These are phyloP conservation scores for Strix uralensis DNA, from an alignment of 2,113 vertebrate genomes.

Conservation along the genomic window DNA sequence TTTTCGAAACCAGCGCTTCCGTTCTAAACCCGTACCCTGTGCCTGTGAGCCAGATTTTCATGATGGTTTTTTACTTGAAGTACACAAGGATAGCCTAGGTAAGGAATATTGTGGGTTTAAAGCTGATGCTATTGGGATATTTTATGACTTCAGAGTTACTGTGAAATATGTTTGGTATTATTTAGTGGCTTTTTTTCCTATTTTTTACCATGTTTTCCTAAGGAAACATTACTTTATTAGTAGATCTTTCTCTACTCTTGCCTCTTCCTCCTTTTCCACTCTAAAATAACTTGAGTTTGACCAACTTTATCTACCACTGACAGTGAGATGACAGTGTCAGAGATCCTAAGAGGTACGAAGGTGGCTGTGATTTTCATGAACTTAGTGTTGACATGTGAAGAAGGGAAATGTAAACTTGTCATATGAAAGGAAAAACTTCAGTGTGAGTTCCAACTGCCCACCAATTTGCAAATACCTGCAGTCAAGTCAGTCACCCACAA, in stretches of 20 bases:
- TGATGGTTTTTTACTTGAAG: slow-evolving; percentile 92
- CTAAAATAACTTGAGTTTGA: background rate
- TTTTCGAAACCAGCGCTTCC: slow-evolving; percentile 95
- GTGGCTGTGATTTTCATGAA: background rate
- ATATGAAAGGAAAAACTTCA: background rate
- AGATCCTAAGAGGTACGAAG: background rate
- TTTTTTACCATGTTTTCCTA: background rate
- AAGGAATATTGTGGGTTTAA: background rate
- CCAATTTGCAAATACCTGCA: background rate
- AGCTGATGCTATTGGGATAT: background rate
- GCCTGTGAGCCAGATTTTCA: slow-evolving; percentile 94
- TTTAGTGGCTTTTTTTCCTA: background rate
- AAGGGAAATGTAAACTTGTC: background rate
- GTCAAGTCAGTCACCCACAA: background rate
- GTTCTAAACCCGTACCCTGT: slow-evolving; percentile 92
- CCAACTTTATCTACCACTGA: background rate
- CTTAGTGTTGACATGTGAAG: background rate
- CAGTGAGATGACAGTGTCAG: background rate
- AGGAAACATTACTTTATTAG: background rate
- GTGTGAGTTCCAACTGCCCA: background rate
- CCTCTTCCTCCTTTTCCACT: background rate
- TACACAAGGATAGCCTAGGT: slow-evolving; percentile 88
- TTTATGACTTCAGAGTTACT: background rate
- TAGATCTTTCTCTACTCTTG: background rate
- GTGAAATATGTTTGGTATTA: background rate